phyloP scores from a whole-genome alignment of 2,113 vertebrate species.

The Serinus canaria region DNA sequence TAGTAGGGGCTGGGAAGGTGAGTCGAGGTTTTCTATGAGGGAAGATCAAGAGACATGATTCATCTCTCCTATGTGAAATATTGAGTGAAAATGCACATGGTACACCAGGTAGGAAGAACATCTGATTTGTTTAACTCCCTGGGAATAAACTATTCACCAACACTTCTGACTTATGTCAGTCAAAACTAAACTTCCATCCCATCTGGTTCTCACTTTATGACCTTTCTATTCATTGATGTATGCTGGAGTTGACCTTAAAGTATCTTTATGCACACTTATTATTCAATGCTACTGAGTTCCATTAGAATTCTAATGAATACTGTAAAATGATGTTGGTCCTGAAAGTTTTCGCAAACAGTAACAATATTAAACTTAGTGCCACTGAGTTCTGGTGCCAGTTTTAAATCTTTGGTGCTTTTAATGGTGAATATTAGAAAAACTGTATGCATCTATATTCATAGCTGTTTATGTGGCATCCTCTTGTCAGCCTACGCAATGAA shows the following conservation, averaged over 20 bases:
- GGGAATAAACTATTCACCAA: neutral
- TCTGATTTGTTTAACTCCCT: neutral
- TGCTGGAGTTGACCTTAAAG: neutral
- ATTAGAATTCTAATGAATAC: neutral
- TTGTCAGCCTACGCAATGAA: neutral
- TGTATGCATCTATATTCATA: neutral
- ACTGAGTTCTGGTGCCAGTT: neutral
- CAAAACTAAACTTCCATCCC: neutral
- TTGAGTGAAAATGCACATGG: neutral
- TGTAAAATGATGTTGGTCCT: neutral
- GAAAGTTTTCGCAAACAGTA: neutral
- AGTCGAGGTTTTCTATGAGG: neutral
- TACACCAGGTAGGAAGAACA: neutral
- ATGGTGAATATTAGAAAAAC: neutral
- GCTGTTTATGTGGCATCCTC: neutral
- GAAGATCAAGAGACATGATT: neutral
- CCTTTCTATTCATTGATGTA: neutral
- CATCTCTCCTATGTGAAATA: neutral
- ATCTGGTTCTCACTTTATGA: neutral
- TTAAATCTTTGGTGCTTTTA: neutral
- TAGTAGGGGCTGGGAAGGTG: neutral
- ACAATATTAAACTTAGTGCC: neutral
- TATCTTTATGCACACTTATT: neutral
- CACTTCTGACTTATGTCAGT: neutral
- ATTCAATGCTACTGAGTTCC: neutral